Conservation (phyloP, 2,797 vertebrate genomes). For the Malacoraja senta region DNA sequence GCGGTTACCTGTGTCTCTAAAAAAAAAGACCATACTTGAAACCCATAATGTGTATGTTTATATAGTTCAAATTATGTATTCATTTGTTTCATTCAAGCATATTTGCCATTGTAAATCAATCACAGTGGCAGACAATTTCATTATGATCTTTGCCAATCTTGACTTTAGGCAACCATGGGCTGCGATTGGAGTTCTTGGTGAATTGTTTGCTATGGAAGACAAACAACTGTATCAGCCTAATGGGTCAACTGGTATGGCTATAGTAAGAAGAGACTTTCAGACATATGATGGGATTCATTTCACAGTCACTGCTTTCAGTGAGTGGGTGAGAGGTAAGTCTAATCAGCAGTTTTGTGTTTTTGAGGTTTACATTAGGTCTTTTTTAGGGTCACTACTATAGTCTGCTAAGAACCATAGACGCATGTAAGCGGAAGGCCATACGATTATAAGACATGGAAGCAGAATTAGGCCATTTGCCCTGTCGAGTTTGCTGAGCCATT, state of each 20-base stretch:
- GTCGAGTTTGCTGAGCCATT: no score
- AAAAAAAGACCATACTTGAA: no score
- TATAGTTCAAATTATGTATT: neutral
- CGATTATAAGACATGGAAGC: no score
- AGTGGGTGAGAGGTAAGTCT: constrained; percentile 50
- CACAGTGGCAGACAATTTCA: neutral
- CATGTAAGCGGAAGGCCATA: no score
- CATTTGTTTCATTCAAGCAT: neutral
- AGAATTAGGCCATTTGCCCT: no score
- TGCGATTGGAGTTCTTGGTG: constrained; percentile 46
- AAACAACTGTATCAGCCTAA: constrained; percentile 41
- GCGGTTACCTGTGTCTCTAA: no score
- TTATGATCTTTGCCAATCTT: neutral
- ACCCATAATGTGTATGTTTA: neutral
- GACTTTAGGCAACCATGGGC: constrained; percentile 50
- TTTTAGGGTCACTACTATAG: neutral
- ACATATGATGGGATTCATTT: constrained; percentile 43
- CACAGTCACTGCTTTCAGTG: constrained; percentile 48
- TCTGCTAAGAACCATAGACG: neutral
- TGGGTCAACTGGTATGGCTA: constrained; percentile 44
- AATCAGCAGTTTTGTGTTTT: neutral
- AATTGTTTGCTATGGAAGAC: constrained; percentile 42
- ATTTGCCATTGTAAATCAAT: neutral
- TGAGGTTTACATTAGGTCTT: neutral
- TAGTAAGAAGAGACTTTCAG: constrained; percentile 46